A percentile compares a stretch with the other conserved stretches of the same genome.
Evolutionary conservation across 2,113 vertebrate species (phyloP).

Genomic region (Microcebus ravelobensis): DNA sequence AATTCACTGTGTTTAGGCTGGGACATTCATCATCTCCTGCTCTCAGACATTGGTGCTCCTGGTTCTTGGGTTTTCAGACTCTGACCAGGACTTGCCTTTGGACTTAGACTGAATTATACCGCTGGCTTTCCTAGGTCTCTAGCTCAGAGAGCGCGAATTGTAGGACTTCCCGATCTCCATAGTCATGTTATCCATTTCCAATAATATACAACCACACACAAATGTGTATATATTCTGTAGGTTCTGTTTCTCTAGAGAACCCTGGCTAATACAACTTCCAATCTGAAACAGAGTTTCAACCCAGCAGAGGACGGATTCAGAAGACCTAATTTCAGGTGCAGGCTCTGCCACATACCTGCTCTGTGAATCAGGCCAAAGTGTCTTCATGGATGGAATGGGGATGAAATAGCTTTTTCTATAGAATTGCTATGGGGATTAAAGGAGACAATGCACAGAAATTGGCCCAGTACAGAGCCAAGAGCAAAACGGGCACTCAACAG

Average conservation of each 20-base stretch:
- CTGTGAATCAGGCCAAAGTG: not conserved
- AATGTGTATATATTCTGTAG: not conserved
- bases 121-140: not conserved
- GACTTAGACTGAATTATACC: not conserved
- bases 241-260: not conserved
- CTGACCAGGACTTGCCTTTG: not conserved
- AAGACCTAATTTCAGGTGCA: not conserved
- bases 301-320: not conserved
- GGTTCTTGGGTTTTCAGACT: not conserved
- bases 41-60: not conserved
- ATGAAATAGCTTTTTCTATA: not conserved
- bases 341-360: not conserved
- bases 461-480: not conserved
- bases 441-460: not conserved
- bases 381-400: not conserved
- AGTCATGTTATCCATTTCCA: not conserved
- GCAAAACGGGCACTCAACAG: not conserved
- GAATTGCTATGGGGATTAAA: not conserved
- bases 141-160: not conserved
- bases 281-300: not conserved
- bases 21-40: not conserved
- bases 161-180: not conserved
- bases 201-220: not conserved
- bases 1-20: not conserved
- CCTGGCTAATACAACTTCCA: not conserved